phyloP scores from a whole-genome alignment of 2,113 vertebrate species.

The Salvelinus fontinalis region DNA sequence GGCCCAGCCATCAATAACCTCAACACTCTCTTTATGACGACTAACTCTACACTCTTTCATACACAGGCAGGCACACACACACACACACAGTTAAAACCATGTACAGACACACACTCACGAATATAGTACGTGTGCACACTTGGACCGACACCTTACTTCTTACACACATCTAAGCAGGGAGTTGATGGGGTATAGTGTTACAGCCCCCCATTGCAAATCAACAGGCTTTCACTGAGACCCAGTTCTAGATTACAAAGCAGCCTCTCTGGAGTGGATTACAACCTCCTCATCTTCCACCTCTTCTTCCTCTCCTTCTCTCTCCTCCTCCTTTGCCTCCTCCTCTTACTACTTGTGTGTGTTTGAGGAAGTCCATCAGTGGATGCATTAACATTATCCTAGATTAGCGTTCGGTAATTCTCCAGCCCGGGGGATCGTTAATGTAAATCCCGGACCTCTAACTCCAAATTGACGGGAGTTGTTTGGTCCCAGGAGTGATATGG shows the following conservation, averaged over 20 bases:
- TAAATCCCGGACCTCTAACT: conserved; percentile 23
- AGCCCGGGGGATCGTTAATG: conserved; percentile 41
- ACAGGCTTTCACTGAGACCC: background rate
- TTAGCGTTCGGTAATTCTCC: conserved; percentile 37
- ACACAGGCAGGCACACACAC: conserved; percentile 2
- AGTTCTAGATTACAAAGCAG: conserved; percentile 10
- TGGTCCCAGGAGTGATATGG: background rate
- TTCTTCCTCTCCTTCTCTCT: too few relatives aligned
- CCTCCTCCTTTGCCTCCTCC: too few relatives aligned
- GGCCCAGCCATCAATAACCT: conserved; percentile 72
- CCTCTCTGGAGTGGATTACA: conserved; percentile 25
- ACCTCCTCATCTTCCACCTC: background rate
- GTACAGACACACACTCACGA: background rate
- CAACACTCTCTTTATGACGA: conserved; percentile 45
- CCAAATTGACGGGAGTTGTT: conserved; percentile 21
- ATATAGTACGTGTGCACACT: background rate
- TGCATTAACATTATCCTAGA: conserved; percentile 41
- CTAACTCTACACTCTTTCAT: conserved; percentile 22
- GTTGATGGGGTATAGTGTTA: conserved; percentile 1
- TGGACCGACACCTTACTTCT: too few relatives aligned
- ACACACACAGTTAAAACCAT: background rate
- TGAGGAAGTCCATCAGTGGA: background rate
- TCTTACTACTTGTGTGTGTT: too few relatives aligned
- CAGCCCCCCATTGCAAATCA: background rate
- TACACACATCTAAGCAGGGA: background rate